phyloP scores from a whole-genome alignment of 2,797 vertebrate species.

The Clarias fuscus region DNA sequence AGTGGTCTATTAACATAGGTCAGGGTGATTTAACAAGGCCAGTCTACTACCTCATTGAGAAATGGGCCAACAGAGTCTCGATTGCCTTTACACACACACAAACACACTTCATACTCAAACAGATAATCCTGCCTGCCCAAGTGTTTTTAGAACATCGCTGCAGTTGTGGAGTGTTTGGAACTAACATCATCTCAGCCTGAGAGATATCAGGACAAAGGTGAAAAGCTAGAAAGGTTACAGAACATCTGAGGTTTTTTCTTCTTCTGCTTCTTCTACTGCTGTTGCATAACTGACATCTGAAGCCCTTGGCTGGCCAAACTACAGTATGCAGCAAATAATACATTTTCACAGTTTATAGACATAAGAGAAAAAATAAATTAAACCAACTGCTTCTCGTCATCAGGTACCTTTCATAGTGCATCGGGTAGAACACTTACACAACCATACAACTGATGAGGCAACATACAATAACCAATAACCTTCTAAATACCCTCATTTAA shows the following conservation, averaged over 20 bases:
- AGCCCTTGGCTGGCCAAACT: conserved; percentile 20
- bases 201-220: conserved; percentile 26
- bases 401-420: conserved; percentile 4
- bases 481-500: neutral
- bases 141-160: conserved; percentile 9
- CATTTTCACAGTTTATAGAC: conserved; percentile 28
- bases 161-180: conserved; percentile 18
- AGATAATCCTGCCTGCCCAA: neutral
- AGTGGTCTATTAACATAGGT: conserved; percentile 32
- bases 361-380: conserved; percentile 30
- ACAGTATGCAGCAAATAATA: conserved; percentile 7
- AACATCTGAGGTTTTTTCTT: conserved; percentile 9
- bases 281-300: conserved; percentile 25
- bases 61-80: neutral
- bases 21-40: conserved; percentile 20
- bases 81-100: neutral
- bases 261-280: neutral
- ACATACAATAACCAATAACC: neutral
- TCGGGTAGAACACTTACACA: conserved; percentile 2
- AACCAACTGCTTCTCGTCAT: conserved; percentile 2
- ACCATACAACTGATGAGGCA: neutral
- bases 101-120: neutral
- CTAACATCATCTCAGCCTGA: conserved; percentile 13
- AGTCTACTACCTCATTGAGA: conserved; percentile 26
- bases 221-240: conserved; percentile 33